These are phyloP conservation scores for Pseudotriccus pelzelni DNA, from an alignment of 2,797 vertebrate genomes.

Conservation along the genomic window DNA sequence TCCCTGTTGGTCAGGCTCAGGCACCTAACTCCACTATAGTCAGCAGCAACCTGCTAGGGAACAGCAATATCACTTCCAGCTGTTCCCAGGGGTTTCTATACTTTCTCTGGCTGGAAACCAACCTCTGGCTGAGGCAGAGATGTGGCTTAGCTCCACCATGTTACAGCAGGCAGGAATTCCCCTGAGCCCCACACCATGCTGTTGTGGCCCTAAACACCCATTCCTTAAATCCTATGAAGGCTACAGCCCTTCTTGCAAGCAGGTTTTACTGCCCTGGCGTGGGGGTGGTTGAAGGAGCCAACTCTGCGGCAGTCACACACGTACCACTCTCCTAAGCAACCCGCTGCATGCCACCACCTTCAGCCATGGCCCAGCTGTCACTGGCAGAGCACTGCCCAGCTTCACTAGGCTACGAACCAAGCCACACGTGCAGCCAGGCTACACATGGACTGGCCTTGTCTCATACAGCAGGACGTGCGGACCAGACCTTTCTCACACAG, in stretches of 20 bases:
- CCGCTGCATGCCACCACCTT: background rate
- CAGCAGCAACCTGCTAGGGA: background rate
- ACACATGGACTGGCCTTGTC: background rate
- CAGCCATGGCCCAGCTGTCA: background rate
- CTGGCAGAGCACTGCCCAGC: background rate
- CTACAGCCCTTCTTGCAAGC: background rate
- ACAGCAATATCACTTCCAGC: background rate
- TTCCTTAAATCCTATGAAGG: background rate
- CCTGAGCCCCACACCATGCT: background rate
- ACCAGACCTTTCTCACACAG: background rate
- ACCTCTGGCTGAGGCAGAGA: background rate
- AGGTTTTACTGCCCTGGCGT: background rate
- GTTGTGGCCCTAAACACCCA: background rate
- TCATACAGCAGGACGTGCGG: background rate
- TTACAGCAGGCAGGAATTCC: background rate
- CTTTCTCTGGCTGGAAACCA: background rate
- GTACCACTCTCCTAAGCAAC: background rate
- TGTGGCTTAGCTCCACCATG: background rate
- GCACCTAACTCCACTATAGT: background rate
- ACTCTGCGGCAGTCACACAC: accelerated
- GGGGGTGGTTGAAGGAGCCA: background rate
- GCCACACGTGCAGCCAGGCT: background rate
- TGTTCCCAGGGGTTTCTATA: background rate
- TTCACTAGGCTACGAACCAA: background rate
- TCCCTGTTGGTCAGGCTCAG: background rate